Conservation (phyloP, 2,888 invertebrate genomes). For the Xanthorhoe designata region DNA sequence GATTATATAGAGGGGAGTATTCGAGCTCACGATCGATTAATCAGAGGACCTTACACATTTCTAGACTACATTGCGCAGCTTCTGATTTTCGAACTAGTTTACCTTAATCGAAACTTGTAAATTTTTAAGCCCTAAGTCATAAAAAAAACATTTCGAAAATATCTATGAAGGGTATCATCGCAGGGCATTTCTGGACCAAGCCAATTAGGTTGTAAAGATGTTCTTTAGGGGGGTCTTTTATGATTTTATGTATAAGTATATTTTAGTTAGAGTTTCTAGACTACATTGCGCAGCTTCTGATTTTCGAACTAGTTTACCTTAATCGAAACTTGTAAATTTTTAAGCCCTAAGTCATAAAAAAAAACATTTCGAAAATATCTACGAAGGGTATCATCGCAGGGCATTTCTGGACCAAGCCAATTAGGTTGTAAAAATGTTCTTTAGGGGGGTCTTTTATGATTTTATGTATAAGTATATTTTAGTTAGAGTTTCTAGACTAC, state of each 20-base stretch:
- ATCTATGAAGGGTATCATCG: too few species aligned
- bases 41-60: conserved; percentile 32
- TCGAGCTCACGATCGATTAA: conserved; percentile 33
- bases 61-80: conserved; percentile 35
- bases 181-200: too few species aligned
- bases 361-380: background rate
- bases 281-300: conserved; percentile 31
- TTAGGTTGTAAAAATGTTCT: background rate
- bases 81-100: conserved; percentile 12
- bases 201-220: background rate
- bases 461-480: background rate
- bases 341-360: conserved; percentile 1
- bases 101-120: background rate
- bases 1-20: conserved; percentile 28
- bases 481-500: conserved; percentile 29
- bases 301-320: conserved; percentile 8
- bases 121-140: background rate
- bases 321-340: background rate
- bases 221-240: background rate
- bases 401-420: too few species aligned
- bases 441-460: background rate
- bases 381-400: too few species aligned
- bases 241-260: background rate
- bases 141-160: background rate
- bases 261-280: conserved; percentile 1